Base-by-base conservation (phyloP, 1,140 invertebrate species). In the Drosophila santomea region DNA sequence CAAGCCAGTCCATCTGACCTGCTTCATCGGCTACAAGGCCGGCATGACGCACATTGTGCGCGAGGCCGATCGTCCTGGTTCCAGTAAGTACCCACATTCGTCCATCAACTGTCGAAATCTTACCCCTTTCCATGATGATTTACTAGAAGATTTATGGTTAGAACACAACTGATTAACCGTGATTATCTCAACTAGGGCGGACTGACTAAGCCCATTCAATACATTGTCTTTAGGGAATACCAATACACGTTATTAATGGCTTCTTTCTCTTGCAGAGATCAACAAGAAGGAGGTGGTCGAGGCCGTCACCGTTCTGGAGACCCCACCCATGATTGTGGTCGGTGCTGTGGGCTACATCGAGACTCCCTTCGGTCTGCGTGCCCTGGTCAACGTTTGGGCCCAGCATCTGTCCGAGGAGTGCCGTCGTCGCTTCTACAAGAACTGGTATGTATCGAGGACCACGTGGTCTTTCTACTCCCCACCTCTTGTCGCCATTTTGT, bases 231-330 rank as follows among this genome's bases (percentile, higher is more conserved):
- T 2, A 20, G 17, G 14, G n/a, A 25, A 10, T 41, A 2, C 5
- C 1, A 5, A 44, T n/a, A 12, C 63, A 71, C 41, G 51, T 69
- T 48, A 45, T 55, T 78, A 69, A 80, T 48, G 48, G 71, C 35
- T 48, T 64, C 45, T 2, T 45, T 15, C 3, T 50, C 79, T 74
- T 79, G 50, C 93, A 98, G 98, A 99, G 95, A 96, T 99, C 25
- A 99, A 99, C 94, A 99, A 99, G 94, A 99, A 99, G 93, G 99
- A 99, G 94, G 98, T 99, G 76, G 98, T 99, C 7, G 99, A 99
- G 93, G 98, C 98, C 55, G 99, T 99, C 1, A 99, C 99, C 39
- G 97, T 99, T 91, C 94, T 99, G 72, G 99, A 99, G 94, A 97
- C 99, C 17, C 99, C 99, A 69, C 99, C 99, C 41, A 98, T 99